phyloP scores from a whole-genome alignment of 2,888 invertebrate genomes.

The Chironomus riparius region DNA sequence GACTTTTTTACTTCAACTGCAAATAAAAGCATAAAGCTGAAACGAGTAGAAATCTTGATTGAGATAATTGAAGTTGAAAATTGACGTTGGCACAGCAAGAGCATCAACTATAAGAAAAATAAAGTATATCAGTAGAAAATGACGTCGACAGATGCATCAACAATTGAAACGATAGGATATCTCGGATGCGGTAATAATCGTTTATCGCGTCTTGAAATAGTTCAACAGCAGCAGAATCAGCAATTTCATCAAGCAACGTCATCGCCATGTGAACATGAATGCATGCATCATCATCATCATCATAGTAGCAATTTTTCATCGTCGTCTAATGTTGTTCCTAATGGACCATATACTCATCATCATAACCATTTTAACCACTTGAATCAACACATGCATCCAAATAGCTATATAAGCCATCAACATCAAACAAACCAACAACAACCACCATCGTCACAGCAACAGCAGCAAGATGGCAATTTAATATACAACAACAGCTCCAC shows the following conservation, averaged over 20 bases:
- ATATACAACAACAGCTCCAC: slow-evolving; percentile 24
- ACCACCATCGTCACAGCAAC: neutral
- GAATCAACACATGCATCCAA: slow-evolving; percentile 25
- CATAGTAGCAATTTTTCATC: slow-evolving; percentile 11
- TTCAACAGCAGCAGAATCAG: slow-evolving; percentile 26
- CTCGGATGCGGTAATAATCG: slow-evolving; percentile 4
- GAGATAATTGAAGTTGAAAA: too few species aligned
- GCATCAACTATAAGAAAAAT: neutral
- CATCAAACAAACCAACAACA: neutral
- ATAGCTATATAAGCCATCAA: neutral
- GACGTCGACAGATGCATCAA: slow-evolving; percentile 17
- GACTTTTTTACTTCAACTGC: neutral
- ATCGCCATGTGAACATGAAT: slow-evolving; percentile 36
- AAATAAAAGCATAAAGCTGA: too few species aligned
- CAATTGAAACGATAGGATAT: slow-evolving; percentile 21
- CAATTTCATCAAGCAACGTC: slow-evolving; percentile 28
- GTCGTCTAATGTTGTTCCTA: neutral
- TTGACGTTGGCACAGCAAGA: neutral
- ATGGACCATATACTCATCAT: slow-evolving; percentile 23
- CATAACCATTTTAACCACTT: slow-evolving; percentile 23
- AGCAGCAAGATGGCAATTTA: slow-evolving; percentile 14
- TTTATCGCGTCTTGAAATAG: slow-evolving; percentile 11
- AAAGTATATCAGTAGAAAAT: neutral
- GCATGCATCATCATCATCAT: slow-evolving; percentile 38
- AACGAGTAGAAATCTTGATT: too few species aligned